phyloP scores from a whole-genome alignment of 2,888 invertebrate species.

The Pristionchus exspectatus region DNA sequence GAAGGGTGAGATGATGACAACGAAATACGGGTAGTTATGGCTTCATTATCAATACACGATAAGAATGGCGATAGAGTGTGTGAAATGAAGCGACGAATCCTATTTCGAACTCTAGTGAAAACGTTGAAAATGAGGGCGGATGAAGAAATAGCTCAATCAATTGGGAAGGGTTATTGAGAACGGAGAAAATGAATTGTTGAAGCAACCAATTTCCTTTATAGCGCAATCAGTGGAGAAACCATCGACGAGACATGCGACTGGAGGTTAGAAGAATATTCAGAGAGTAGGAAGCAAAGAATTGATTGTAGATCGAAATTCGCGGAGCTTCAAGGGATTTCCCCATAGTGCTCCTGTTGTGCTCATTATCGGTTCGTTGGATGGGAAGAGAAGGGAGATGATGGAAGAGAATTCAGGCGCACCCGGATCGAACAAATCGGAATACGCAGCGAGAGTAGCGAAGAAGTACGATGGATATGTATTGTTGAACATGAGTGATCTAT shows the following conservation, averaged over 20 bases:
- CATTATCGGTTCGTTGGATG: conserved; percentile 70
- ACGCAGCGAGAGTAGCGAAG: conserved; percentile 73
- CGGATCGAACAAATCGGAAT: conserved; percentile 75
- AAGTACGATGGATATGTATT: conserved; percentile 78
- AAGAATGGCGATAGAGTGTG: no score
- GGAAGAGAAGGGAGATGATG: neutral
- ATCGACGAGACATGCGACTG: neutral
- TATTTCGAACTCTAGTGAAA: neutral
- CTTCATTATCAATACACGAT: neutral
- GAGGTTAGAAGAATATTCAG: neutral
- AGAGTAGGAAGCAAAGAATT: neutral
- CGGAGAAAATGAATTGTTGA: no score
- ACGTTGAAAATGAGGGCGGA: neutral
- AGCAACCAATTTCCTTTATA: neutral
- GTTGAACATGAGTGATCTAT: conserved; percentile 78
- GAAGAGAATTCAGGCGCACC: conserved; percentile 73
- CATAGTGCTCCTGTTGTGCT: conserved; percentile 76
- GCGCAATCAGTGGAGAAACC: conserved; percentile 11
- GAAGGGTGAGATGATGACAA: neutral
- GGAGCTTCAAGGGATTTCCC: conserved; percentile 60
- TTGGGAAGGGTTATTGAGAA: no score
- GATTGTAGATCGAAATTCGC: neutral
- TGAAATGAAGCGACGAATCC: no score
- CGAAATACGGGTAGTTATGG: neutral
- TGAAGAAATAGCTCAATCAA: neutral